These are phyloP conservation scores for Macroteleia sp. DNA, from an alignment of 2,888 invertebrate species.

Conservation along the genomic window DNA sequence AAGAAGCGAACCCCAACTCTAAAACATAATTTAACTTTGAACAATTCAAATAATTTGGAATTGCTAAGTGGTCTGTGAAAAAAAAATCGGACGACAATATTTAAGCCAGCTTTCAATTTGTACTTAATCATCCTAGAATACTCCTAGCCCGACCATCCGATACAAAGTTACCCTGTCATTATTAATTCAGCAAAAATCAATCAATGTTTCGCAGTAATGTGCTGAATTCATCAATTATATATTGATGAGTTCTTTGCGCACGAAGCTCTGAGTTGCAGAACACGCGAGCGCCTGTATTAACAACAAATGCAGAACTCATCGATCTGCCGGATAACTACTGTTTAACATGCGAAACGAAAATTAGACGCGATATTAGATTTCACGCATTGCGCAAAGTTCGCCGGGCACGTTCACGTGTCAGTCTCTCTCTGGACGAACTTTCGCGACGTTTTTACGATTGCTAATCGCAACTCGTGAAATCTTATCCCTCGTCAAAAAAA, in stretches of 20 bases:
- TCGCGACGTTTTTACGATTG: conserved; percentile 16
- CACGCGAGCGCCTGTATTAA: conserved; percentile 78
- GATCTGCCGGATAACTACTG: conserved; percentile 80
- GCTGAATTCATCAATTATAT: conserved; percentile 72
- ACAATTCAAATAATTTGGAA: conserved; percentile 25
- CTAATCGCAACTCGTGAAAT: conserved; percentile 12
- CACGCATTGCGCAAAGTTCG: conserved; percentile 66
- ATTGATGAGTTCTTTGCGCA: conserved; percentile 43
- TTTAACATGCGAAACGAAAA: conserved; percentile 79
- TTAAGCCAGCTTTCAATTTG: too few species aligned
- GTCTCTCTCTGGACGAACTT: conserved; percentile 27
- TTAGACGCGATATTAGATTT: conserved; percentile 76
- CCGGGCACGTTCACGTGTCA: conserved; percentile 68
- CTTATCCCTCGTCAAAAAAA: conserved; percentile 9
- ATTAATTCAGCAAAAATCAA: conserved; percentile 40
- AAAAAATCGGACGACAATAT: conserved; percentile 2
- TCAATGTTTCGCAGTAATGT: conserved; percentile 29
- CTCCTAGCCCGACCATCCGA: background rate
- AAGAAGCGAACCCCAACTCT: background rate
- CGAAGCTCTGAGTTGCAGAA: conserved; percentile 73
- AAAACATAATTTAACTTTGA: conserved; percentile 11
- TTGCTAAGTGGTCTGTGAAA: conserved; percentile 14
- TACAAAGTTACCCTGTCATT: background rate
- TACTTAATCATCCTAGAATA: too few species aligned
- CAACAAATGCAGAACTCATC: conserved; percentile 79